phyloP scores from a whole-genome alignment of 2,797 vertebrate genomes.

The Pelochelys cantorii region DNA sequence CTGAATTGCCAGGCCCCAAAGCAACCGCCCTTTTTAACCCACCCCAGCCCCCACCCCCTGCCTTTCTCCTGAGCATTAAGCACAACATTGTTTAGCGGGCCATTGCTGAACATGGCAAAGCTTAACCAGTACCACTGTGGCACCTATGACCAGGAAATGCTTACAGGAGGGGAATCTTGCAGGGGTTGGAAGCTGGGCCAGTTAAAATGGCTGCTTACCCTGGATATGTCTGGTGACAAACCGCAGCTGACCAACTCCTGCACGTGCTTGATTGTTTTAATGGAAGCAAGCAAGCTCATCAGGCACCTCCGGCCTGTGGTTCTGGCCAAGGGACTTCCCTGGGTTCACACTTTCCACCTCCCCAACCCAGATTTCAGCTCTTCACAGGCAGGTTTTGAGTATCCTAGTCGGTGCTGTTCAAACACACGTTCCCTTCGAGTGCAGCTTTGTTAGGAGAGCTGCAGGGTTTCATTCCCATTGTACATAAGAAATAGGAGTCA shows the following conservation, averaged over 20 bases:
- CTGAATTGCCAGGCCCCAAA: no score
- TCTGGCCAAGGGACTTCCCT: background rate
- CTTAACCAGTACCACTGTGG: background rate
- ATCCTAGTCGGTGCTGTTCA: background rate
- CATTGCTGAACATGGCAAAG: no score
- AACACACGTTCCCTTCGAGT: background rate
- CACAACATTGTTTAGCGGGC: background rate
- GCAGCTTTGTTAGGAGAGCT: background rate
- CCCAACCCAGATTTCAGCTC: background rate
- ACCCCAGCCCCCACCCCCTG: no score
- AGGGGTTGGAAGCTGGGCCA: background rate
- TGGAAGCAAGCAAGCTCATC: background rate
- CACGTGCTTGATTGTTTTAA: background rate
- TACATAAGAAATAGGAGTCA: background rate
- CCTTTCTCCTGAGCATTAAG: background rate
- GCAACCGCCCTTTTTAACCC: no score
- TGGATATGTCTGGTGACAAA: fast-evolving
- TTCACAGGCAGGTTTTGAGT: background rate
- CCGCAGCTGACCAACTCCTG: background rate
- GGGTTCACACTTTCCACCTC: background rate
- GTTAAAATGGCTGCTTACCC: background rate
- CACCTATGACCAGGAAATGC: background rate
- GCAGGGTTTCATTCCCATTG: background rate
- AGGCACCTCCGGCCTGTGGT: background rate
- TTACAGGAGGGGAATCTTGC: background rate